Evolutionary conservation across 2,113 vertebrate genomes (phyloP).

Genomic region (Eonycteris spelaea): DNA sequence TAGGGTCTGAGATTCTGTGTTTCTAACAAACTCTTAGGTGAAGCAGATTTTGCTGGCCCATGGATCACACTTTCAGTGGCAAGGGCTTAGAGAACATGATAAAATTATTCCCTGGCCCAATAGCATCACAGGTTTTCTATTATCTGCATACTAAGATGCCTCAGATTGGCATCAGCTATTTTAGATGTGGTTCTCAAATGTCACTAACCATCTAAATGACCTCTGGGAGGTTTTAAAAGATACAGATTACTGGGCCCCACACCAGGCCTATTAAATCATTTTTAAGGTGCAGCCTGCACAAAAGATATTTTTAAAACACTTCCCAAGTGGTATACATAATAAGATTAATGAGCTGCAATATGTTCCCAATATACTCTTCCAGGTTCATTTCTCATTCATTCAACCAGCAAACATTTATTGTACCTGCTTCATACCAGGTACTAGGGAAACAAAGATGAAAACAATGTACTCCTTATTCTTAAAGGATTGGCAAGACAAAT

Average conservation of each 20-base stretch:
- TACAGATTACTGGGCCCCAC: not conserved
- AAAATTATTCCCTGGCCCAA: not conserved
- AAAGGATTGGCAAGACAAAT: not conserved
- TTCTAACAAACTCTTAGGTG: not conserved
- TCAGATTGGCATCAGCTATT: not conserved
- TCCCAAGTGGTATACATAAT: not conserved
- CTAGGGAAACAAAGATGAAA: not conserved
- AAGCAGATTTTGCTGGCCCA: not conserved
- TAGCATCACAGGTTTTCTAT: not conserved
- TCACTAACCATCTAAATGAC: not conserved
- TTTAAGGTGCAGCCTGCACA: not conserved
- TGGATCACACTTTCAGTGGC: not conserved
- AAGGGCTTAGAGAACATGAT: not conserved
- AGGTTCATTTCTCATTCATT: not conserved
- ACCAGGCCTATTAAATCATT: not conserved
- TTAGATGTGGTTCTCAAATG: not conserved
- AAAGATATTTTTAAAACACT: not conserved
- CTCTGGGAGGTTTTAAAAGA: not conserved
- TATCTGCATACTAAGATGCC: not conserved
- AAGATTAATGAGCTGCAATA: not conserved
- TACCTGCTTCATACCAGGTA: not conserved
- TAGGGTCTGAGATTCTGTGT: not conserved
- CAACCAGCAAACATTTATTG: not conserved
- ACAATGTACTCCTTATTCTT: not conserved
- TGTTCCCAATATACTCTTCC: not conserved